A percentile compares a stretch with the other conserved stretches of the same genome.
Evolutionary conservation across 2,888 invertebrate genomes (phyloP).

Genomic region (Zele albiditarsus): DNA sequence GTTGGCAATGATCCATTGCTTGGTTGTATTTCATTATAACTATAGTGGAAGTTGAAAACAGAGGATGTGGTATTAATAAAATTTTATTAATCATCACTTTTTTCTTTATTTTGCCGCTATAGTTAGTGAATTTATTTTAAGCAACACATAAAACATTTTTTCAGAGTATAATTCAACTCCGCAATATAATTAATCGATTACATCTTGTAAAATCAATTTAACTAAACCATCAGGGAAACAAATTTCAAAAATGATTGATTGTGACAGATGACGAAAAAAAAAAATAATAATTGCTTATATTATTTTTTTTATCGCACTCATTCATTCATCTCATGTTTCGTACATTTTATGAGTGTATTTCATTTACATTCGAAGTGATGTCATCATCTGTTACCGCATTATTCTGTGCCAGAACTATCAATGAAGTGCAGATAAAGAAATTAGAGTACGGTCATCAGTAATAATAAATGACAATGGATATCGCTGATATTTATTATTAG

Average conservation of each 20-base stretch:
- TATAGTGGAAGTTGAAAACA: not conserved
- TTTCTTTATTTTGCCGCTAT: conserved; percentile 2
- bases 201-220: not conserved
- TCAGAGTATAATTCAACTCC: not conserved
- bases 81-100: conserved; percentile 8
- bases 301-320: too few species aligned
- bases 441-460: too few species aligned
- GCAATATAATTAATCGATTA: not conserved
- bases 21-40: not conserved
- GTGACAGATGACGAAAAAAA: too few species aligned
- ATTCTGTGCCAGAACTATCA: too few species aligned
- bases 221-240: not conserved
- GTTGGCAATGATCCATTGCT: conserved; percentile 9
- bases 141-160: conserved; percentile 20
- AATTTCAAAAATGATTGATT: too few species aligned
- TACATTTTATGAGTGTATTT: too few species aligned
- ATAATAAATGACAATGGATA: too few species aligned
- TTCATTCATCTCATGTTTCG: too few species aligned
- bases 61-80: not conserved
- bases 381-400: too few species aligned
- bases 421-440: too few species aligned
- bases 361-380: too few species aligned
- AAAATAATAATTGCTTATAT: too few species aligned
- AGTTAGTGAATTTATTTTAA: conserved; percentile 27
- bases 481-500: not conserved